These are phyloP conservation scores for Fringilla coelebs DNA, from an alignment of 2,797 vertebrate genomes.

Conservation along the genomic window DNA sequence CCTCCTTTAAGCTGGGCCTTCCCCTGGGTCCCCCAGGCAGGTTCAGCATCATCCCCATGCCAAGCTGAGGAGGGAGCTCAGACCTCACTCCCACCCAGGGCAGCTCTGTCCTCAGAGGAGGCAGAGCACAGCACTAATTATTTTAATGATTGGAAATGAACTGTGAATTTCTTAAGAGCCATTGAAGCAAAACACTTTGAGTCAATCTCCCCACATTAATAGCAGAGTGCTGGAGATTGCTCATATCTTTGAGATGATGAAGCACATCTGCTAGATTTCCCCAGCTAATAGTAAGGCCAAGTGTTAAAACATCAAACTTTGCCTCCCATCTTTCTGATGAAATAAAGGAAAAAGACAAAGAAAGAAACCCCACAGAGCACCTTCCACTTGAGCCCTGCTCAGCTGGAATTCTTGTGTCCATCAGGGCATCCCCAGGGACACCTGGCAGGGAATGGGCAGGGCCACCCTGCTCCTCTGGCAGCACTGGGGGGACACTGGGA, in stretches of 20 bases:
- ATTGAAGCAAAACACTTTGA: not conserved
- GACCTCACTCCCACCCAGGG: not conserved
- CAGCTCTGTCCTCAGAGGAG: not conserved
- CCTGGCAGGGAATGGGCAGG: rapidly evolving
- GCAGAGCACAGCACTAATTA: not conserved
- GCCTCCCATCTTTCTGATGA: not conserved
- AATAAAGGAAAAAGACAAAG: not conserved
- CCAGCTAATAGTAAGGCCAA: not conserved
- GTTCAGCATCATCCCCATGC: not conserved
- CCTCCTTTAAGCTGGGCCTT: rapidly evolving
- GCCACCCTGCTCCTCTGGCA: not conserved
- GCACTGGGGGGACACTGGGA: rapidly evolving
- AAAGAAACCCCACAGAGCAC: not conserved
- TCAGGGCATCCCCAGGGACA: not conserved
- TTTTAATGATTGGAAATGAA: conserved; percentile 31
- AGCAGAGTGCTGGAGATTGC: not conserved
- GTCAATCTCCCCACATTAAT: not conserved
- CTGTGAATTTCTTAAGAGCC: conserved; percentile 11
- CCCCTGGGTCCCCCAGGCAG: not conserved
- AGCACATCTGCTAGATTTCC: not conserved
- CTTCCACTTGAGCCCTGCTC: not conserved
- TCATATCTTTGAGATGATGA: not conserved
- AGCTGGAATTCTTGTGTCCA: not conserved
- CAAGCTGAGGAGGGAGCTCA: not conserved
- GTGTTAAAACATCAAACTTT: not conserved